Evolutionary conservation across 2,797 vertebrate genomes (phyloP).

Genomic region (Merluccius polli): DNA sequence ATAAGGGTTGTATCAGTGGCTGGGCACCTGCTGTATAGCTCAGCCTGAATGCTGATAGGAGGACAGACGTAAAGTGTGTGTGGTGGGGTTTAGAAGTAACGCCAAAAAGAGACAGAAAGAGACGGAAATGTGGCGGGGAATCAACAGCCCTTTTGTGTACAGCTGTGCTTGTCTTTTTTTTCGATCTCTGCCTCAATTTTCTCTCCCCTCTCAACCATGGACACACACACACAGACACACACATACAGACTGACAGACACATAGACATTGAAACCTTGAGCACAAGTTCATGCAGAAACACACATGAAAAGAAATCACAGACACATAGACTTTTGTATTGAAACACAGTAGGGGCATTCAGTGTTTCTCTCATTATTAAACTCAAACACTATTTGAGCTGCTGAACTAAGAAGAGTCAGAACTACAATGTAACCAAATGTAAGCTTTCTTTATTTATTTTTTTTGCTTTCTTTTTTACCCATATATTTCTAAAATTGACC

Average conservation of each 20-base stretch:
- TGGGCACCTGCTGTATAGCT: not conserved
- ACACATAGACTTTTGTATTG: slow-evolving; percentile 42
- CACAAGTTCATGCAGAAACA: not conserved
- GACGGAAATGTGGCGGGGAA: slow-evolving; percentile 45
- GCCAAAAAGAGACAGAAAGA: slow-evolving; percentile 32
- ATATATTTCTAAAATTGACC: not conserved
- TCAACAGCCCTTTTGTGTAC: slow-evolving; percentile 67
- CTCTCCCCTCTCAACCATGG: slow-evolving; percentile 36
- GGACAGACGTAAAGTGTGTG: slow-evolving; percentile 25
- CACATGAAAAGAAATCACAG: not conserved
- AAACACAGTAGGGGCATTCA: slow-evolving; percentile 54
- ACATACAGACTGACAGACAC: not conserved
- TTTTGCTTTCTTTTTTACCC: too few species aligned
- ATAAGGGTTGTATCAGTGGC: not conserved
- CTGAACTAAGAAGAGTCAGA: not conserved
- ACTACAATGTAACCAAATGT: not conserved
- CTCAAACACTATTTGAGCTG: not conserved
- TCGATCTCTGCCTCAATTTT: slow-evolving; percentile 38
- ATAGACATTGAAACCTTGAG: not conserved
- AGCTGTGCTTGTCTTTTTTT: slow-evolving; percentile 51
- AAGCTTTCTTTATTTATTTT: not conserved
- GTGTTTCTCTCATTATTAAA: slow-evolving; percentile 17
- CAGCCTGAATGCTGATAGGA: slow-evolving; percentile 25
- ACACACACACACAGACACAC: not conserved
- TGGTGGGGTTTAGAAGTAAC: not conserved